These are phyloP conservation scores for Hylyphantes graminicola DNA, from an alignment of 1,140 invertebrate species.

Conservation along the genomic window DNA sequence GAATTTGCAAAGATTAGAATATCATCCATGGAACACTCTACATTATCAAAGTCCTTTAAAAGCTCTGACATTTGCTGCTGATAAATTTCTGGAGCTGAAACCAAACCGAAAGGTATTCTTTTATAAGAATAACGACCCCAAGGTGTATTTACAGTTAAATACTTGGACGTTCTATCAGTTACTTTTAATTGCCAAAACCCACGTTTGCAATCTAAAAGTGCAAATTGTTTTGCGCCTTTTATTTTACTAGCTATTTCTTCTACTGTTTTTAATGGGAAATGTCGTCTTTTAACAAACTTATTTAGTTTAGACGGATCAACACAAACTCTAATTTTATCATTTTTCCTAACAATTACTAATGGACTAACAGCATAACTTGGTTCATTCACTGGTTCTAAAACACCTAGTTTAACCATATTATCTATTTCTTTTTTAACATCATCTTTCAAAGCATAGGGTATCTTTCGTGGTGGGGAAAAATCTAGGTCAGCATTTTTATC, in stretches of 20 bases:
- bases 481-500: not conserved
- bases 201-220: not conserved
- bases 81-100: slow-evolving; percentile 60
- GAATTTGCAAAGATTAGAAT: slow-evolving; percentile 38
- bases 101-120: not conserved
- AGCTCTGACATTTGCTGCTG: slow-evolving; percentile 29
- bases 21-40: slow-evolving; percentile 58
- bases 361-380: not conserved
- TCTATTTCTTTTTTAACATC: not conserved
- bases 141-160: not conserved
- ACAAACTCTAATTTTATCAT: not conserved
- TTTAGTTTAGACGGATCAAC: not conserved
- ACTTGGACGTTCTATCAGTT: not conserved
- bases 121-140: not conserved
- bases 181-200: not conserved
- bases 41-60: slow-evolving; percentile 51
- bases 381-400: not conserved
- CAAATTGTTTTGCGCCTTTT: not conserved
- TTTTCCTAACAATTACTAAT: slow-evolving; percentile 1
- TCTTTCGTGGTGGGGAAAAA: not conserved
- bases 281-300: not conserved
- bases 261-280: not conserved
- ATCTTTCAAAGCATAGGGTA: not conserved
- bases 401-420: not conserved
- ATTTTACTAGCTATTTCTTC: not conserved